phyloP scores from a whole-genome alignment of 2,113 vertebrate genomes.

The Amblyopsis rosae region DNA sequence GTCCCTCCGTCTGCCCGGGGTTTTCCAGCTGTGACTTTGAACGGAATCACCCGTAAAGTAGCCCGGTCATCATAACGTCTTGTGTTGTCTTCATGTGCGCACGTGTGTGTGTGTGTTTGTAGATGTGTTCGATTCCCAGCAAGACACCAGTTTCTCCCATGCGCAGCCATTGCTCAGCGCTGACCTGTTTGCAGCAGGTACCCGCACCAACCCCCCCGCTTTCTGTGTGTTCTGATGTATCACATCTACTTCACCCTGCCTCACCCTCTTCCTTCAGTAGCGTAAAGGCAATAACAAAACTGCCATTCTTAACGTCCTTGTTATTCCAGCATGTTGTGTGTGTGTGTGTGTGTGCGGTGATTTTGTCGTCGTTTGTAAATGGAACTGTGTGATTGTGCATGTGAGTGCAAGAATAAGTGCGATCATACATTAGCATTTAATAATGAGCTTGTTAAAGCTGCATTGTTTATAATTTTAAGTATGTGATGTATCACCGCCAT shows the following conservation, averaged over 20 bases:
- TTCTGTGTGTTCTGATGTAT: constrained; percentile 27
- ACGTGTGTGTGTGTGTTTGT: constrained; percentile 81
- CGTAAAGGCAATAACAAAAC: constrained; percentile 10
- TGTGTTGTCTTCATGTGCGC: constrained; percentile 61
- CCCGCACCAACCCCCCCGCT: constrained; percentile 23
- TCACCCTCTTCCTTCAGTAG: constrained; percentile 50
- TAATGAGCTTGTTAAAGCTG: background rate
- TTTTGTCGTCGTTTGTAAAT: no score
- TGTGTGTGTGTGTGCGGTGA: constrained; percentile 13
- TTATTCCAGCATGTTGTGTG: constrained; percentile 38
- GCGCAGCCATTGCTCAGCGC: constrained; percentile 83
- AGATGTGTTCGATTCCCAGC: constrained; percentile 94
- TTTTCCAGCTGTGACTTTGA: background rate
- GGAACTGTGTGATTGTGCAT: background rate
- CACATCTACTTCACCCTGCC: constrained; percentile 34
- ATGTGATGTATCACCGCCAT: background rate
- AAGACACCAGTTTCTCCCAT: constrained; percentile 79
- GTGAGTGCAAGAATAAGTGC: background rate
- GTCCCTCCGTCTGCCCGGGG: background rate
- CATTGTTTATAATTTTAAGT: background rate
- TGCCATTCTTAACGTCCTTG: constrained; percentile 15
- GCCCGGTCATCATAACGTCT: constrained; percentile 28
- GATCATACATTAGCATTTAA: no score
- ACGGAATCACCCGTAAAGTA: background rate
- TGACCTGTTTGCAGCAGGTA: constrained; percentile 97